Base-by-base conservation (phyloP, 2,888 invertebrate genomes). In the Acrobasis repandana region DNA sequence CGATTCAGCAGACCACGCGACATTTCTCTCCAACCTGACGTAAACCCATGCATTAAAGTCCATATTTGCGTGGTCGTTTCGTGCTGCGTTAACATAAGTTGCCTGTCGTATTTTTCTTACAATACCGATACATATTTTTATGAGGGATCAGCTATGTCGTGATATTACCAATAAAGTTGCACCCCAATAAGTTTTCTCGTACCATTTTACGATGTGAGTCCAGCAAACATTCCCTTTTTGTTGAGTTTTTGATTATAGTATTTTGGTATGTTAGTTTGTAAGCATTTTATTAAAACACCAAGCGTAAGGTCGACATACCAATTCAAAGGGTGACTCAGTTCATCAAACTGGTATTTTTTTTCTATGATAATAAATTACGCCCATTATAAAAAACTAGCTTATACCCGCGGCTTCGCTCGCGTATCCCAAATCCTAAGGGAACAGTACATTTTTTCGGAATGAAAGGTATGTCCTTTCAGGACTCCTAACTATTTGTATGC, bases 81-180 rank as follows among this genome's bases (percentile, higher is more conserved):
- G 62, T 65, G 68, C 68, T 66, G 65, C 69, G 69, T 73, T 70
- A 73, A 73, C 76, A 71, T 70, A 69, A 76, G 78, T 77, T 80
- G 71, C 61, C 66, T 72, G 75, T 76, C 79, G 79, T 80, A 80
- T 83, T 82, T 86, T 86, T 83, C 81, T 80, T 80, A 83, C 84
- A 88, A 86, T 84, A 77, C 82, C 80, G 83, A 85, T 84, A 85
- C 88, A 88, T 87, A 86, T 88, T 90, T 90, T 90, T 89, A 89
- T 83, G 85, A 83, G 79, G 87, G 87, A 86, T 87, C 85, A 86
- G 86, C 81, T 74, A 83, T 85, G 83, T 85, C 83, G 84, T 85
- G 86, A 88, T 83, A 86, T 79, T 78, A 79, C 76, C 85, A 85
- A 89, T 90, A 90, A 89, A 89, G 76, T 86, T 78, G 79, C 80